phyloP scores from a whole-genome alignment of 2,888 invertebrate species.

The Euzophera pinguis region DNA sequence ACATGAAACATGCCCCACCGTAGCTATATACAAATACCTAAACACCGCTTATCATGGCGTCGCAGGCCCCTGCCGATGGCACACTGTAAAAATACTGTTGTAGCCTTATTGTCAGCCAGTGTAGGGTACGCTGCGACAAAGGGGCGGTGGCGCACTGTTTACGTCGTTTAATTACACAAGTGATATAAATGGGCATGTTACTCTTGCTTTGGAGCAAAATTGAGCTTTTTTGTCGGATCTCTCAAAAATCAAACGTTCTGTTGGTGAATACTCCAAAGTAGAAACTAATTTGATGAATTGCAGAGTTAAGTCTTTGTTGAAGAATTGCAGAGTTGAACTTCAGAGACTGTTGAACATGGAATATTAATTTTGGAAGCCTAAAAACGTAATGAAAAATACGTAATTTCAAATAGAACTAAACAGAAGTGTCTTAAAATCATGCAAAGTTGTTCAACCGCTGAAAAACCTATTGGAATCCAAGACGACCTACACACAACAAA shows the following conservation, averaged over 20 bases:
- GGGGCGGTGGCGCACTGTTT: neutral
- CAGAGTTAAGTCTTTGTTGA: no score
- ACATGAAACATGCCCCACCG: neutral
- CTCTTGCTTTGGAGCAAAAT: no score
- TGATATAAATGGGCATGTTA: neutral
- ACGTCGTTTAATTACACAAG: conserved; percentile 1
- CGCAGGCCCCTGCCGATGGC: conserved; percentile 56
- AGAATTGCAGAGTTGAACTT: no score
- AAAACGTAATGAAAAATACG: no score
- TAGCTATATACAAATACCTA: neutral
- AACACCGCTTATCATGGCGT: conserved; percentile 52
- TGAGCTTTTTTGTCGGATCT: no score
- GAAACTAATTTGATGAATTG: no score
- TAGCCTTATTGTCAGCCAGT: conserved; percentile 6
- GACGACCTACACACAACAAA: conserved; percentile 14
- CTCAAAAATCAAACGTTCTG: no score
- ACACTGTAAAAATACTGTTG: conserved; percentile 59
- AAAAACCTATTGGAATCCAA: conserved; percentile 3
- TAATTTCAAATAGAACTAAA: neutral
- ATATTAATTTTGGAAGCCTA: no score
- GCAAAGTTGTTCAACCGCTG: conserved; percentile 1
- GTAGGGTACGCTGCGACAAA: neutral
- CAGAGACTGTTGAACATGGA: no score
- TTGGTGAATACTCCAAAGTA: no score
- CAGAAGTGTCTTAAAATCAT: neutral